Evolutionary conservation across 2,113 vertebrate species (phyloP), one percentile per base, ranked within the genome.

Genomic region (Synchiropus splendidus): DNA sequence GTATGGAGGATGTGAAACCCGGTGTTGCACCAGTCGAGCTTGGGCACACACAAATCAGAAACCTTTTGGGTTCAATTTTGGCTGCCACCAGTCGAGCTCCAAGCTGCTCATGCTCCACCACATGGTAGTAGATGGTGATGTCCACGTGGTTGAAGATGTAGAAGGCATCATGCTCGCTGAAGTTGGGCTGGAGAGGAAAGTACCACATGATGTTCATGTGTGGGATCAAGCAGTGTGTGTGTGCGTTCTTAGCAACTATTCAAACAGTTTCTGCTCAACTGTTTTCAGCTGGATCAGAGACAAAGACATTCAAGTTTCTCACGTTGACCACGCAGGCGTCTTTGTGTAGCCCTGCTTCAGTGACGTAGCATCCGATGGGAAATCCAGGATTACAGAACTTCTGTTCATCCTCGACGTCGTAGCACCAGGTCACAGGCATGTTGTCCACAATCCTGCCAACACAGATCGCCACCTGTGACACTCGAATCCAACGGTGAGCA

Each of bases 361-460:
- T 91, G 45, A 97, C 88, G 0, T 91, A 89, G 59, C 95, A 99
- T 61, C 95, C 95, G 72, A 98, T 90, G 32, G 95, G 94, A 75
- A 99, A 99, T 18, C 95, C 95, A 37, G 95, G 95, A 81, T 96
- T 99, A 75, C 95, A 99, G 79, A 91, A 95, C 55, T 85, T 90
- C 73, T 94, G 92, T 18, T 74, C 62, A 18, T 92, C 91, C 77
- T 99, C 95, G 18, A 99, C 93, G 9, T 92, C 88, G 0, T 99
- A 99, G 75, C 95, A 99, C 95, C 95, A 99, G 0, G 95, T 99
- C 38, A 99, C 95, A 11, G 95, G 95, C 93, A 99, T 99, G 67
- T 99, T 99, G 80, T 99, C 95, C 66, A 99, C 85, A 66, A 99
- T 99, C 95, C 94, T 99, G 65, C 2, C 66, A 51, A 66, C 0